Evolutionary conservation across 2,797 vertebrate species (phyloP), one percentile per base, ranked within the genome.

Genomic region (Anas georgica): DNA sequence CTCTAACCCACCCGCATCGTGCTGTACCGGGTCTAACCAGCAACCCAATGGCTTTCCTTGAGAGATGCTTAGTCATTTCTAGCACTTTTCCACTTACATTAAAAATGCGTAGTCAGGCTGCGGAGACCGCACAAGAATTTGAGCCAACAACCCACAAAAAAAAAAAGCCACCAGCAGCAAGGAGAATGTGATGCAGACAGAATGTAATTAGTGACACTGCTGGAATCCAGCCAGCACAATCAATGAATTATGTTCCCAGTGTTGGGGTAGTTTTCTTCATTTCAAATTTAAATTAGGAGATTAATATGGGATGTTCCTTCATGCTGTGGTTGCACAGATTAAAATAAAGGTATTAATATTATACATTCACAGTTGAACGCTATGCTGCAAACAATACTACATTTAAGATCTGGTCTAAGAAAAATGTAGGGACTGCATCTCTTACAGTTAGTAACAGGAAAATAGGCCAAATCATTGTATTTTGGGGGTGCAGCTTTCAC

Each of bases 181-280:
- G 7, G 69, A 60, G 84, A 28, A 6, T 18, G 54, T 63, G 90
- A 67, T 68, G n/a, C 62, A 85, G 76, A 81, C 88, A 83, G 93
- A 89, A 75, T 28, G 46, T 33, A 86, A 89, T 94, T 81, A 94
- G 92, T 72, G 66, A 33, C 41, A 12, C 33, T 43, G 66, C 79
- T 95, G 92, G 89, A 69, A 52, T 8, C 23, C 4, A 75, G 87
- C 92, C 95, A 95, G 91, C 63, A 80, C 73, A 78, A 81, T 73
- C 92, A 86, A 20, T 56, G 84, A 66, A 75, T 81, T 89, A 31
- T 46, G 58, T 62, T 80, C 73, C 66, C 9, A 77, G 68, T 18
- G 64, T 21, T 77, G 39, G 3, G n/a, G 54, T 48, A 50, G 72
- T 25, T 48, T 52, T 75, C 77, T 85, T 45, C 13, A 78, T 91